Evolutionary conservation across 2,888 invertebrate genomes (phyloP).

Genomic region (Alsophila aescularia): DNA sequence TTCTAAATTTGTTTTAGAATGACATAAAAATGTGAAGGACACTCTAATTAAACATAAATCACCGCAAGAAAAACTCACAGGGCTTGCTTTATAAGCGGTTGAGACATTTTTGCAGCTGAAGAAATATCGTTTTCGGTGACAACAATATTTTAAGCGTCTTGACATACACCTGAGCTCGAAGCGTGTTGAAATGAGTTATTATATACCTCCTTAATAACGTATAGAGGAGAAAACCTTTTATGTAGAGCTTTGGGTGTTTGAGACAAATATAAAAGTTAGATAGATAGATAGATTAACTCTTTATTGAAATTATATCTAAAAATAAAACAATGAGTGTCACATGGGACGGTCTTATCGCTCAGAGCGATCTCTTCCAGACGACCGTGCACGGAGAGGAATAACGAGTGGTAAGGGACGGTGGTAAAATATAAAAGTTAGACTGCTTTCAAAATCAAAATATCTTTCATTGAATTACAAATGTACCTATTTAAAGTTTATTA

Average conservation of each 20-base stretch:
- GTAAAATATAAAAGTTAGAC: too few relatives aligned
- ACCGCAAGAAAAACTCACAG: slow-evolving; percentile 63
- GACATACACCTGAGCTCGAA: slow-evolving; percentile 70
- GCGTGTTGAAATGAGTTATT: slow-evolving; percentile 68
- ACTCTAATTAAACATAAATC: slow-evolving; percentile 79
- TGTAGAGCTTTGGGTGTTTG: neutral
- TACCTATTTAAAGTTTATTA: too few relatives aligned
- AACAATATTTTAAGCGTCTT: slow-evolving; percentile 71
- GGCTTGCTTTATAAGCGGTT: slow-evolving; percentile 60
- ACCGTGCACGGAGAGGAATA: too few relatives aligned
- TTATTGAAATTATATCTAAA: neutral
- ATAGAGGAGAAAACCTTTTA: slow-evolving; percentile 5
- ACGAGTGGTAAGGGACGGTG: too few relatives aligned
- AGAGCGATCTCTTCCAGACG: too few relatives aligned
- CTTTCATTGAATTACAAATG: too few relatives aligned
- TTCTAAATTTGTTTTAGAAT: slow-evolving; percentile 62
- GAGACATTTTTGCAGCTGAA: slow-evolving; percentile 68
- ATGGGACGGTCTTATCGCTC: too few relatives aligned
- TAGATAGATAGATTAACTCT: too few relatives aligned
- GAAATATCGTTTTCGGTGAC: slow-evolving; percentile 75
- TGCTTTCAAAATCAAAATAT: too few relatives aligned
- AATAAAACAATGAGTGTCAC: too few relatives aligned
- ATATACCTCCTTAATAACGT: slow-evolving; percentile 41
- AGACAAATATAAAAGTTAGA: neutral
- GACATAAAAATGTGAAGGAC: slow-evolving; percentile 66